Evolutionary conservation across 2,888 invertebrate genomes (phyloP).

Genomic region (Rhaphigaster nebulosa): DNA sequence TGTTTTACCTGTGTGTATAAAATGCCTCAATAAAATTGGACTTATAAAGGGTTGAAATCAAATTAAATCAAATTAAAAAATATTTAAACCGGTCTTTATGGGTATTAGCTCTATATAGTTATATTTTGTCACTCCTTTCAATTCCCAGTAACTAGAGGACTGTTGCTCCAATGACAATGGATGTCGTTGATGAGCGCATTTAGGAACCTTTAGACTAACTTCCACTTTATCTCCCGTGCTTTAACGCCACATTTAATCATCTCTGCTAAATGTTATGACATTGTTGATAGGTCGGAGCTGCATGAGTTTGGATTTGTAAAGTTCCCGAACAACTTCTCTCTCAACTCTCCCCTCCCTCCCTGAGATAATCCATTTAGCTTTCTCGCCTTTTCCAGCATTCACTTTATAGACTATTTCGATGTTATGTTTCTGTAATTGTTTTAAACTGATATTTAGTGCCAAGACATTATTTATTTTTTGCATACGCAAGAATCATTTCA

Average conservation of each 20-base stretch:
- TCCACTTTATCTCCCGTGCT: not conserved
- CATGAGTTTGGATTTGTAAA: constrained; percentile 42
- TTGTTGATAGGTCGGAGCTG: constrained; percentile 21
- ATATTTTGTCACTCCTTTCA: too few relatives aligned
- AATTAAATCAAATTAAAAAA: too few relatives aligned
- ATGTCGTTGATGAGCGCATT: not conserved
- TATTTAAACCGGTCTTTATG: too few relatives aligned
- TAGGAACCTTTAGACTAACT: not conserved
- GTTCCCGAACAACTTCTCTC: constrained; percentile 3
- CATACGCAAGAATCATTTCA: not conserved
- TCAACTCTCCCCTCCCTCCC: not conserved
- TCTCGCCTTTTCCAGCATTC: constrained; percentile 25
- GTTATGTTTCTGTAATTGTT: not conserved
- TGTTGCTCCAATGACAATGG: not conserved
- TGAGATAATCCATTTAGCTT: not conserved
- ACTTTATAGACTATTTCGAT: not conserved
- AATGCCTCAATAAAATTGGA: too few relatives aligned
- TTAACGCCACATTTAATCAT: constrained; percentile 36
- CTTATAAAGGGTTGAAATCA: too few relatives aligned
- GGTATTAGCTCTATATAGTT: too few relatives aligned
- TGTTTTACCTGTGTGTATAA: too few relatives aligned
- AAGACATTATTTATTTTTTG: not conserved
- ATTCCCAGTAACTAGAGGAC: too few relatives aligned
- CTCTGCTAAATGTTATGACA: constrained; percentile 23
- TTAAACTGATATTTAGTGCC: not conserved